Evolutionary conservation across 2,888 invertebrate species (phyloP), one percentile per base, ranked within the genome.

Genomic region (Melieria crassipennis): DNA sequence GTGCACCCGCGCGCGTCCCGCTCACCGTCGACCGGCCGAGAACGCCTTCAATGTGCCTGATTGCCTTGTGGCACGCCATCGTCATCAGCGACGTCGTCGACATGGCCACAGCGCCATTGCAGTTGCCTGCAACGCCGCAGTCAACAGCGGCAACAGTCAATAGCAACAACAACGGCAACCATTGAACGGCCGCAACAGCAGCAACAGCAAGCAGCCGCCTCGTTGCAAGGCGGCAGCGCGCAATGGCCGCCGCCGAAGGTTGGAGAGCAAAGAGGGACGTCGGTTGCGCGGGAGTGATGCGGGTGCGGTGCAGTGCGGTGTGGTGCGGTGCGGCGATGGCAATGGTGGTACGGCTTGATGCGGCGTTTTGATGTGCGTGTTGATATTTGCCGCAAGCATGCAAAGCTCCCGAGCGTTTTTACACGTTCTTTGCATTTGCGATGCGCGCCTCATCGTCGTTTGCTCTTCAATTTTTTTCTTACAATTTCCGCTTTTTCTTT

Each of bases 31-130:
- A 55, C 47, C 66, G 60, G 45, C 69, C 48, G 61, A 58, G 55
- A 56, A 75, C 76, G 79, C 77, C 78, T 77, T 77, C 61, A 77
- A 71, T 64, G 71, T 71, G 75, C 75, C 75, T 79, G 75, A 79
- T 79, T 78, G 71, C 76, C 75, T 73, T 73, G 73, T 75, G 73
- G 82, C 82, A 82, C 83, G 82, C 82, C 80, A 82, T 70, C 64
- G 63, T 62, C 69, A 65, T 50, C 50, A 30, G 16, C 63, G 65
- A 16, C 47, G 47, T 43, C 58, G 43, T 42, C 58, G 9, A 5
- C 58, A 57, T 16, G 50, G 66, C 58, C 58, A 66, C 58, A 67
- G 50, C 70, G 70, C 70, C 73, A 78, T 69, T 73, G 70, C 73
- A 75, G 66, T 68, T 62, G 50, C 69, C 60, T 67, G 67, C 43